Evolutionary conservation across 2,797 vertebrate genomes (phyloP).

Genomic region (Tragelaphus oryx): DNA sequence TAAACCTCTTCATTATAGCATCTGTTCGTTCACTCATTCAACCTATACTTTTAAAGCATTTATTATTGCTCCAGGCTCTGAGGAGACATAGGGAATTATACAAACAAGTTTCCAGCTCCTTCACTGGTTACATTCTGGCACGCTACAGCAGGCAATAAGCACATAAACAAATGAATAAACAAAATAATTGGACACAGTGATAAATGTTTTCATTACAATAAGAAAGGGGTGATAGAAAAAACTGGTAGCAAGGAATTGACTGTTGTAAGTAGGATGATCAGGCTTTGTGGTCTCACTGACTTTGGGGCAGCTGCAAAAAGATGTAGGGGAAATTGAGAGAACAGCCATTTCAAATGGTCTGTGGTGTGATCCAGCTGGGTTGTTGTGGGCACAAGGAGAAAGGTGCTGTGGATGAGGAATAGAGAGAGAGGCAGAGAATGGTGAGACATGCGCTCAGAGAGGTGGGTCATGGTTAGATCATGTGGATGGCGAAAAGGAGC

Average conservation of each 20-base stretch:
- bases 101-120: neutral
- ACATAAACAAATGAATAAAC: neutral
- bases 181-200: neutral
- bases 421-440: neutral
- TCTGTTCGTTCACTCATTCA: neutral
- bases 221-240: neutral
- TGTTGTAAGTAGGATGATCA: neutral
- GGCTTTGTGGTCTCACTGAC: neutral
- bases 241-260: neutral
- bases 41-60: no score
- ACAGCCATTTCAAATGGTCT: neutral
- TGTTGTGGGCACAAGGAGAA: neutral
- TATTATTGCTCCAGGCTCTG: neutral
- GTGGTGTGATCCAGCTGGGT: neutral
- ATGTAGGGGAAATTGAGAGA: neutral
- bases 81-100: neutral
- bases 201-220: neutral
- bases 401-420: neutral
- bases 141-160: no score
- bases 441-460: neutral
- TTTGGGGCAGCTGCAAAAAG: neutral
- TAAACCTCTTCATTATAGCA: neutral
- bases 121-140: no score
- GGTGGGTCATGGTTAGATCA: no score
- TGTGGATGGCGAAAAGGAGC: accelerated